phyloP scores from a whole-genome alignment of 2,113 vertebrate genomes.

The Castor canadensis region DNA sequence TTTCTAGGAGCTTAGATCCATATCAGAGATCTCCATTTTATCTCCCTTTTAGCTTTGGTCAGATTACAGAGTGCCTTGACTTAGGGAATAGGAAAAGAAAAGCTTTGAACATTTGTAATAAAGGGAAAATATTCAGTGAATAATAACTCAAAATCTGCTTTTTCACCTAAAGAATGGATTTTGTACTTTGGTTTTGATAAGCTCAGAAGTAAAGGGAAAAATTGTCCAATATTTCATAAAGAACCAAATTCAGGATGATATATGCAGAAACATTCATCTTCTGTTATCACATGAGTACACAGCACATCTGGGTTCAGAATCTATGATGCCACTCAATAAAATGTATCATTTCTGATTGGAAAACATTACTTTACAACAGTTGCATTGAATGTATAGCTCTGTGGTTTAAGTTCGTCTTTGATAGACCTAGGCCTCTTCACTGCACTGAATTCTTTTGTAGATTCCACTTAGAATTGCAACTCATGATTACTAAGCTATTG shows the following conservation, averaged over 20 bases:
- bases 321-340: constrained; percentile 71
- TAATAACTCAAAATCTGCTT: constrained; percentile 64
- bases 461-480: constrained; percentile 48
- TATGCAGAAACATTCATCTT: constrained; percentile 73
- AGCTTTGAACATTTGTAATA: constrained; percentile 55
- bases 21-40: constrained; percentile 55
- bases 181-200: constrained; percentile 72
- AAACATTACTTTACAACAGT: constrained; percentile 68
- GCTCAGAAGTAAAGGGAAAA: constrained; percentile 70
- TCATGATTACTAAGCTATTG: constrained; percentile 39
- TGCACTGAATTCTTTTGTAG: constrained; percentile 43
- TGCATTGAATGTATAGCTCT: not conserved
- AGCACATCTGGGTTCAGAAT: constrained; percentile 73
- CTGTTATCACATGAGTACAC: constrained; percentile 65
- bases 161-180: constrained; percentile 70
- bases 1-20: constrained; percentile 11
- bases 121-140: constrained; percentile 58
- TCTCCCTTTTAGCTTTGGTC: constrained; percentile 19
- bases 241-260: constrained; percentile 66
- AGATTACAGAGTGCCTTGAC: constrained; percentile 32
- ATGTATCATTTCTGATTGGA: constrained; percentile 71
- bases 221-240: constrained; percentile 67
- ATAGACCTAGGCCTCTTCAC: constrained; percentile 17
- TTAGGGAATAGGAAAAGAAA: constrained; percentile 57
- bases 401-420: constrained; percentile 63